Conservation (phyloP, 2,888 invertebrate species). For the Gandaritis pyraliata region DNA sequence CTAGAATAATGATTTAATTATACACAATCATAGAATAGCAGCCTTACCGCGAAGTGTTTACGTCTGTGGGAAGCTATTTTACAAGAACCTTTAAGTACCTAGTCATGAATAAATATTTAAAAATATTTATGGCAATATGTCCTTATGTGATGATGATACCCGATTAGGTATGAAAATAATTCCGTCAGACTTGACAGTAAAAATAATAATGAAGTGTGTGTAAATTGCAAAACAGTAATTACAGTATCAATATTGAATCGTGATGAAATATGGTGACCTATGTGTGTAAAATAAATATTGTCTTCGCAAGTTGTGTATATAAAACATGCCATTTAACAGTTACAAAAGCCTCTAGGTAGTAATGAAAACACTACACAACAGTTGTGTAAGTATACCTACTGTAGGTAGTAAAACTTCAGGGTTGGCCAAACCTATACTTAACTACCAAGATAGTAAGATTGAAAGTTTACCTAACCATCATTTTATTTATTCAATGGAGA, state of each 20-base stretch:
- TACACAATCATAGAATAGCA: conserved; percentile 25
- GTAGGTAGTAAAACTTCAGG: background rate
- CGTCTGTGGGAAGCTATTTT: conserved; percentile 21
- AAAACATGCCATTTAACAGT: conserved; percentile 6
- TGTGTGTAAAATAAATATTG: conserved; percentile 8
- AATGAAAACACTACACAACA: no score
- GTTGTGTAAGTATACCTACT: no score
- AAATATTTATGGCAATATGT: no score
- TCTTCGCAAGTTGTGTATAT: conserved; percentile 1
- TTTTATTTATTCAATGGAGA: conserved; percentile 25
- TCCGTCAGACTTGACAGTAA: background rate
- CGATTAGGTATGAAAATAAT: no score
- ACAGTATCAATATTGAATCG: conserved; percentile 4
- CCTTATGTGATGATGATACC: no score
- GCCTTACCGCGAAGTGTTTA: no score
- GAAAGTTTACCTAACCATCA: conserved; percentile 4
- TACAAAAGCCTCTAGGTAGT: conserved; percentile 9
- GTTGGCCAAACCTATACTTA: conserved; percentile 21
- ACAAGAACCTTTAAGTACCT: background rate
- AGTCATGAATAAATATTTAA: background rate
- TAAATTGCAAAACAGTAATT: conserved; percentile 7
- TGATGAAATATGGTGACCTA: conserved; percentile 6
- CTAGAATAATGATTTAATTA: conserved; percentile 34
- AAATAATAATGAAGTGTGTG: background rate
- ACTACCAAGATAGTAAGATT: no score